Conservation (phyloP, 1,140 invertebrate genomes). For the Drosophila parvula region DNA sequence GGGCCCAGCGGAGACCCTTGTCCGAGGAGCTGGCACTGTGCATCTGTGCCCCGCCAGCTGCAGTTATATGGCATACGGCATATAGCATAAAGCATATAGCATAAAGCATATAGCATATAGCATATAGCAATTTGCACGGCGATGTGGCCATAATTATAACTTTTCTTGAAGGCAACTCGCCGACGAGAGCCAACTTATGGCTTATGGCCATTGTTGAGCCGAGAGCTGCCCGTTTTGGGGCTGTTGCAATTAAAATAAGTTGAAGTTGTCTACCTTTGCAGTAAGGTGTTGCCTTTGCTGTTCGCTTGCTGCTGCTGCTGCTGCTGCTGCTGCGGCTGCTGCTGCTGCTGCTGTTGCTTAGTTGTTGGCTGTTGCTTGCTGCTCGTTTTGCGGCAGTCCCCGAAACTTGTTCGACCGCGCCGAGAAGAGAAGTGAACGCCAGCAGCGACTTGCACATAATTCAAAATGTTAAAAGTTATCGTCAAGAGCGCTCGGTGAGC, state of each 20-base stretch:
- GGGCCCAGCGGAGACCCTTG: constrained; percentile 45
- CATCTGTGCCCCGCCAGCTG: constrained; percentile 4
- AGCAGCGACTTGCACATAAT: constrained; percentile 67
- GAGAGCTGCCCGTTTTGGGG: constrained; percentile 35
- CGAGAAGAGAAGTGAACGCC: constrained; percentile 63
- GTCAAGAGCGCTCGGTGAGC: constrained; percentile 67
- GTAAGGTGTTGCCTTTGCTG: constrained; percentile 49
- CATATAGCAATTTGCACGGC: constrained; percentile 33
- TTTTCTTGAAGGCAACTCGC: constrained; percentile 58
- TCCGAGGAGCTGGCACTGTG: constrained; percentile 10
- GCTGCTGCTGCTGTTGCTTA: constrained; percentile 6
- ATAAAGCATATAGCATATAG: neutral
- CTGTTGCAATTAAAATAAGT: constrained; percentile 81
- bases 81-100: neutral
- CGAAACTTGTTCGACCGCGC: constrained; percentile 67
- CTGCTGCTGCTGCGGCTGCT: constrained; percentile 8
- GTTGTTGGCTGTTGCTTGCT: constrained; percentile 7
- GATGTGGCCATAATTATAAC: constrained; percentile 64
- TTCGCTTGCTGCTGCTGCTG: constrained; percentile 3
- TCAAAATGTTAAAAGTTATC: constrained; percentile 83
- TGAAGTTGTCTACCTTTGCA: constrained; percentile 82
- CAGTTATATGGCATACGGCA: constrained; percentile 9
- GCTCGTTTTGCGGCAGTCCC: constrained; percentile 37
- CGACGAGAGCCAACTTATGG: constrained; percentile 19
- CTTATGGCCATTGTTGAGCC: constrained; percentile 43